These are phyloP conservation scores for Spisula solida DNA, from an alignment of 2,888 invertebrate genomes.

Conservation along the genomic window DNA sequence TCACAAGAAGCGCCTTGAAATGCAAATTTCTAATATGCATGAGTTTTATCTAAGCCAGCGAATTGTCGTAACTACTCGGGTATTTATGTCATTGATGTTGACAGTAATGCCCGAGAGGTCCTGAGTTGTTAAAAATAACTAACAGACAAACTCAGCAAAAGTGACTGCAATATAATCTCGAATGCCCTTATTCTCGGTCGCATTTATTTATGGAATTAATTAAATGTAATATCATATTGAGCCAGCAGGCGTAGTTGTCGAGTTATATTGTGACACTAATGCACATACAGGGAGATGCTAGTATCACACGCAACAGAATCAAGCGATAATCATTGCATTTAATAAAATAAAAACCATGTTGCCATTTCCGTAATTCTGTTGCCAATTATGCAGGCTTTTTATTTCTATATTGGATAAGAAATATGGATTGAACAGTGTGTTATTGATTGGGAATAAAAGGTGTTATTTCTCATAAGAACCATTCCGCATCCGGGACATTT, in stretches of 20 bases:
- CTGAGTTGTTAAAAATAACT: too few species aligned
- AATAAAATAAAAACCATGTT: not conserved
- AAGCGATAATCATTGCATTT: not conserved
- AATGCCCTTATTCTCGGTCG: not conserved
- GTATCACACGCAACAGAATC: not conserved
- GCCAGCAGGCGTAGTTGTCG: not conserved
- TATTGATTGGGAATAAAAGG: not conserved
- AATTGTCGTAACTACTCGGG: too few species aligned
- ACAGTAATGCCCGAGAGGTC: too few species aligned
- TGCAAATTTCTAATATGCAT: too few species aligned
- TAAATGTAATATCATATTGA: not conserved
- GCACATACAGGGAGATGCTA: not conserved
- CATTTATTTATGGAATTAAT: not conserved
- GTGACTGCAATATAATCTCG: not conserved
- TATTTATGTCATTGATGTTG: too few species aligned
- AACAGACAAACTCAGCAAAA: not conserved
- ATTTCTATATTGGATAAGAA: not conserved
- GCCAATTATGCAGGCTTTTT: not conserved
- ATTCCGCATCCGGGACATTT: not conserved
- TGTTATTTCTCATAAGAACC: not conserved
- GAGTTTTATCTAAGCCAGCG: too few species aligned
- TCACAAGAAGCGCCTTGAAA: too few species aligned
- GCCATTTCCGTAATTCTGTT: not conserved
- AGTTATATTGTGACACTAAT: not conserved
- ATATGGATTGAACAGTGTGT: not conserved